Evolutionary conservation across 1,140 invertebrate species (phyloP).

Genomic region (Leptinotarsa defecta): DNA sequence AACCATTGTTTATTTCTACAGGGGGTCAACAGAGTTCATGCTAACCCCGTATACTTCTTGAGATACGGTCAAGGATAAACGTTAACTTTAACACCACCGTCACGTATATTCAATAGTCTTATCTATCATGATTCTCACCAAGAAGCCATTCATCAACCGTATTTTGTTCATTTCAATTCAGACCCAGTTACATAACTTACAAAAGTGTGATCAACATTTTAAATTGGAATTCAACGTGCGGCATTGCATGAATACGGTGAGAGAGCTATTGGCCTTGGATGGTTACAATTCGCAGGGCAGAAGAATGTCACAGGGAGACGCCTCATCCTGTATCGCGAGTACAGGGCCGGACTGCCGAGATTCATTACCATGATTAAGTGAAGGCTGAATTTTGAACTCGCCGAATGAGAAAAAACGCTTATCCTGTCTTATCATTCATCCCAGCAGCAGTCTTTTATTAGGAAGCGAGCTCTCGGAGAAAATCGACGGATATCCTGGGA

Average conservation of each 20-base stretch:
- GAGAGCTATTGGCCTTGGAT: neutral
- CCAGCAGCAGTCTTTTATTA: neutral
- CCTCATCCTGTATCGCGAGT: neutral
- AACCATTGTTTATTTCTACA: too few species aligned
- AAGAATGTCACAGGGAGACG: slow-evolving; percentile 5
- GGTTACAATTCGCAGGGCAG: neutral
- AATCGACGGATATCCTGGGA: slow-evolving; percentile 1
- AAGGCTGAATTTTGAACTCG: too few species aligned
- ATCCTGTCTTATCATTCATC: neutral
- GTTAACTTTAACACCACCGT: neutral
- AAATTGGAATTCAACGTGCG: neutral
- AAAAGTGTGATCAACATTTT: slow-evolving; percentile 3
- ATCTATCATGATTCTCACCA: slow-evolving; percentile 3
- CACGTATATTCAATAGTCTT: neutral
- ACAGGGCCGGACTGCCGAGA: neutral
- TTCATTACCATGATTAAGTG: neutral
- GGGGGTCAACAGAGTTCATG: too few species aligned
- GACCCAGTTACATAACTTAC: slow-evolving; percentile 3
- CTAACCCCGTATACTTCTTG: neutral
- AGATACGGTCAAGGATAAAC: neutral
- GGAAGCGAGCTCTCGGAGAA: neutral
- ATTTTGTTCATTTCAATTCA: slow-evolving; percentile 4
- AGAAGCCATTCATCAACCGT: slow-evolving; percentile 1
- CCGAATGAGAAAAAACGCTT: too few species aligned
- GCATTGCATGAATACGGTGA: neutral